phyloP scores from a whole-genome alignment of 2,797 vertebrate species.

The Acrocephalus scirpaceus region DNA sequence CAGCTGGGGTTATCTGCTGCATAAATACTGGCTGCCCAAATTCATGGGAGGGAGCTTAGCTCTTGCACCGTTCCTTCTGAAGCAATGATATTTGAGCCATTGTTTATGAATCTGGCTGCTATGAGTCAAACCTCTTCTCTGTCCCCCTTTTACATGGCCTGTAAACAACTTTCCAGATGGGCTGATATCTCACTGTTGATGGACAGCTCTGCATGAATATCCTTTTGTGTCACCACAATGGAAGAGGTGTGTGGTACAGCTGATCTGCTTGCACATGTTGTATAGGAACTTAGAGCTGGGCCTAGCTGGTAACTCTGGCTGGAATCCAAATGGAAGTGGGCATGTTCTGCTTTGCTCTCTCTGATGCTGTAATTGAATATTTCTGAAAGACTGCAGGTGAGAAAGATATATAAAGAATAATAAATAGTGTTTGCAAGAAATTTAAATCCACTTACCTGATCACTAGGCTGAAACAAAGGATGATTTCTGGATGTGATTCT shows the following conservation, averaged over 20 bases:
- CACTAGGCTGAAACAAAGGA: not conserved
- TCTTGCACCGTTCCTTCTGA: not conserved
- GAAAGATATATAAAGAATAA: not conserved
- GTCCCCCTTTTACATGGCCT: not conserved
- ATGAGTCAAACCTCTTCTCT: not conserved
- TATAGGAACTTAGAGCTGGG: not conserved
- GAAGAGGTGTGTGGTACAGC: not conserved
- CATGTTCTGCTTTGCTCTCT: not conserved
- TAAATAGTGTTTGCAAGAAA: not conserved
- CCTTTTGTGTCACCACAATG: not conserved
- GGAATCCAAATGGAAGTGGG: not conserved
- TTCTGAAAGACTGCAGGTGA: not conserved
- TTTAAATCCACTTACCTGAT: not conserved
- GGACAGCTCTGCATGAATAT: not conserved
- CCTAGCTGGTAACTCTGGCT: not conserved
- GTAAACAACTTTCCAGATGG: constrained; percentile 11
- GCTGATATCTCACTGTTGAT: not conserved
- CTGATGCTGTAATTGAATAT: not conserved
- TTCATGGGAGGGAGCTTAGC: not conserved
- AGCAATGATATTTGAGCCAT: not conserved
- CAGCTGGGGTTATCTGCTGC: not conserved
- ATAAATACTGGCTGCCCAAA: not conserved
- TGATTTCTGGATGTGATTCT: not conserved
- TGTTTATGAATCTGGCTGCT: constrained; percentile 19
- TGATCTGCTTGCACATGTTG: not conserved